These are phyloP conservation scores for Acleris laterana DNA, from an alignment of 2,888 invertebrate genomes.

Conservation along the genomic window DNA sequence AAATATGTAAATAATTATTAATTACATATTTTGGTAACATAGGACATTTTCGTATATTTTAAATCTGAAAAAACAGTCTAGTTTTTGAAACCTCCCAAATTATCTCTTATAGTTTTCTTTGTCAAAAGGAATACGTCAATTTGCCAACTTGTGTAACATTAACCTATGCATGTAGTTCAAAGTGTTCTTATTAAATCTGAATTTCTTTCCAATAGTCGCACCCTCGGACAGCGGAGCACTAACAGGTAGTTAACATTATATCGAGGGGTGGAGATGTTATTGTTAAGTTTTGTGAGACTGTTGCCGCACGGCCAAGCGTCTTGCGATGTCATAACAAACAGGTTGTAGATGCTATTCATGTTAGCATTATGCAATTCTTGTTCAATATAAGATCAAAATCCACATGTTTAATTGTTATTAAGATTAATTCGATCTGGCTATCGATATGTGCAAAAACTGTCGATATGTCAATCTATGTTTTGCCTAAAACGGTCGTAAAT, in stretches of 20 bases:
- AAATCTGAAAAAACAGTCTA: too few species aligned
- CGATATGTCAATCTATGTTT: not conserved
- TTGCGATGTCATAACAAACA: too few species aligned
- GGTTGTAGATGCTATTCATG: too few species aligned
- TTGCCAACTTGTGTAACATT: not conserved
- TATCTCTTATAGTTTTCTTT: not conserved
- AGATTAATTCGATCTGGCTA: not conserved
- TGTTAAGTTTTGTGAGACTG: not conserved
- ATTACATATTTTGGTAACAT: too few species aligned
- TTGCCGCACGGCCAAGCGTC: constrained; percentile 7
- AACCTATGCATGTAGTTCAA: not conserved
- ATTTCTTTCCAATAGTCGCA: constrained; percentile 36
- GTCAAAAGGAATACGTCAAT: not conserved
- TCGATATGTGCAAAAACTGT: not conserved
- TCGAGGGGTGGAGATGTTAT: constrained; percentile 8
- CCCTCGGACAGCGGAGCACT: constrained; percentile 32
- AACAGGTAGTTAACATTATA: constrained; percentile 30
- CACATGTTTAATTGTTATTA: not conserved
- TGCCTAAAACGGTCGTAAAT: too few species aligned
- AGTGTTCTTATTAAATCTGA: constrained; percentile 17
- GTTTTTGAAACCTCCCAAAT: too few species aligned
- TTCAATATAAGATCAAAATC: too few species aligned
- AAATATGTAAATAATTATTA: too few species aligned
- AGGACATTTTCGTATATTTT: too few species aligned
- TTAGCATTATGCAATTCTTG: too few species aligned